Base-by-base conservation (phyloP, 2,797 vertebrate genomes). In the Aldrovandia affinis region DNA sequence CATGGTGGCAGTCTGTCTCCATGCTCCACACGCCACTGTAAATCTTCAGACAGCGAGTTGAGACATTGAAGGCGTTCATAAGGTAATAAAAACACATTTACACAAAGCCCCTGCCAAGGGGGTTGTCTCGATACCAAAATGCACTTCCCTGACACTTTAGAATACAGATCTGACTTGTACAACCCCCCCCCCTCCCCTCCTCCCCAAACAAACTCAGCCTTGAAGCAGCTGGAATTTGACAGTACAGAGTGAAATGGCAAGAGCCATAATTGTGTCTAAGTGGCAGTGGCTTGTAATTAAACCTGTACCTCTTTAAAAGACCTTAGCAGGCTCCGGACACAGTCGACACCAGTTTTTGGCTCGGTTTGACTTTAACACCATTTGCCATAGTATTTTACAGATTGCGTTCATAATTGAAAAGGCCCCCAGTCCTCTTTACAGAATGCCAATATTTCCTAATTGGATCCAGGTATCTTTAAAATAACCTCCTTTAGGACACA, bases 251-350 rank as follows among this genome's bases (percentile, higher is more conserved):
- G 79, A 7, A 28, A 87, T 84, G 70, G 33, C 15, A 54, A 80
- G 77, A 88, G 70, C 73, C 85, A 78, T 78, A 81, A 86, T 87
- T 88, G 84, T 88, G 90, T 86, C 83, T 84, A 91, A 86, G 87
- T 89, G 88, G 87, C 89, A 89, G 87, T 86, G 65, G 81, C 83
- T 89, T 86, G 86, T 81, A 73, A 78, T 90, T 86, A 70, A 87
- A 81, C 77, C 86, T 81, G 86, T 14, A 20, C 70, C n/a, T 36
- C 30, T 75, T 0, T 44, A 2, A 42, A 25, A 44, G 39, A 42
- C 33, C 36, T 75, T 30, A 44, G 70, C 39, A 5, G 20, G 36
- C 28, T 44, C 22, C 12, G 22, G 15, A 42, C 0, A 18, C 20
- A 9, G 5, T 75, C 22, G 18, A 44, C 70, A 75, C n/a, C 39